Evolutionary conservation across 2,113 vertebrate species (phyloP), one percentile per base, ranked within the genome.

Genomic region (Ciconia stormi): DNA sequence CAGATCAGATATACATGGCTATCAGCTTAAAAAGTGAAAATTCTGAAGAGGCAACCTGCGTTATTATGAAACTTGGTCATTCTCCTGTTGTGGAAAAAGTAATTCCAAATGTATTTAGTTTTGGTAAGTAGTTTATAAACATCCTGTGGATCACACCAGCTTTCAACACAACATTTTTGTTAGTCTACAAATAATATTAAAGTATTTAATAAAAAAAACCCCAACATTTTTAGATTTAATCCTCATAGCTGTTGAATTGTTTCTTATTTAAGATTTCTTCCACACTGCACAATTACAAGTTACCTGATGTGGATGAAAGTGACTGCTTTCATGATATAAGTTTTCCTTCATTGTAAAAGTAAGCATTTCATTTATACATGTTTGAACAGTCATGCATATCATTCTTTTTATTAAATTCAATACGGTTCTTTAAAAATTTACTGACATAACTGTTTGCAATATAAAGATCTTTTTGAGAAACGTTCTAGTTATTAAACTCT

Each of bases 61-160:
- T 99, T 79, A 50, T 99, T 90, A 95, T 99, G 69, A 98, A 95
- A 94, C 98, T 99, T 47, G 94, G 83, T 73, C 71, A 89, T 36
- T 94, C 95, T 47, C 93, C 98, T 26, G 40, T 82, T 3, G 22
- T 98, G 56, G 82, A 98, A 80, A 87, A 98, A 58, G 96, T 98
- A 42, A 98, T 99, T 95, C 97, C 99, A 70, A 98, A 98, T 16
- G 98, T 99, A 58, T 98, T 99, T 95, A 99, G 98, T 87, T 99
- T 99, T 96, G 99, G 99, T 99, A 98, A 97, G 98, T 94, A 42
- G 20, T 55, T 55, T 82, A 42, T 85, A 91, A 89, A 62, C 85
- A 52, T 29, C 13, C 29, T n/a, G 20, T 85, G 16, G 27, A 42
- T 92, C 53, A 69, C 58, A 87, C 8, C 56, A 44, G 10, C 62